Evolutionary conservation across 2,888 invertebrate genomes (phyloP).

Genomic region (Tachina grossa): DNA sequence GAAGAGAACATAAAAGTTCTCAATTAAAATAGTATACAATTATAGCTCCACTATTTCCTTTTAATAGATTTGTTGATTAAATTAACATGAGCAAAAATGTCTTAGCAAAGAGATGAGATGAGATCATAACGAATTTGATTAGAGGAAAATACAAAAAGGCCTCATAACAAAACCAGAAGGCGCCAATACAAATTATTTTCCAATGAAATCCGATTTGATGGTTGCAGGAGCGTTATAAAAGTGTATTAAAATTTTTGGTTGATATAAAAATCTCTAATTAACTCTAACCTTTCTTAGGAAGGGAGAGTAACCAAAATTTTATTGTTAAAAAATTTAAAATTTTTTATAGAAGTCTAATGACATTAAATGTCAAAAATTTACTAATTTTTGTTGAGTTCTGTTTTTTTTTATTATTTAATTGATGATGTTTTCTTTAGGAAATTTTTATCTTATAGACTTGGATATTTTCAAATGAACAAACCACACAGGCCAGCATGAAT

Average conservation of each 20-base stretch:
- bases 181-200: conserved; percentile 56
- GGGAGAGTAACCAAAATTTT: conserved; percentile 27
- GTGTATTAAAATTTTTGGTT: background rate
- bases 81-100: conserved; percentile 45
- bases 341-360: conserved; percentile 41
- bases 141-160: background rate
- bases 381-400: conserved; percentile 43
- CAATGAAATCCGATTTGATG: conserved; percentile 9
- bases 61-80: conserved; percentile 56
- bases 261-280: conserved; percentile 29
- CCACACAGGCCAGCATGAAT: conserved; percentile 66
- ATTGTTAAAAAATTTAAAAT: conserved; percentile 16
- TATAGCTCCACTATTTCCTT: background rate
- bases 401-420: conserved; percentile 35
- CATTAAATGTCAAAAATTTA: conserved; percentile 66
- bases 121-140: background rate
- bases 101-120: background rate
- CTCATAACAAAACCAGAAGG: conserved; percentile 31
- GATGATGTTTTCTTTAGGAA: conserved; percentile 30
- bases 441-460: background rate
- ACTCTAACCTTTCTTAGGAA: conserved; percentile 46
- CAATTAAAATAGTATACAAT: conserved; percentile 5
- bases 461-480: conserved; percentile 14
- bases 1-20: conserved; percentile 28
- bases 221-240: conserved; percentile 39